Evolutionary conservation across 1,140 invertebrate species (phyloP).

Genomic region (Cyclina sinensis): DNA sequence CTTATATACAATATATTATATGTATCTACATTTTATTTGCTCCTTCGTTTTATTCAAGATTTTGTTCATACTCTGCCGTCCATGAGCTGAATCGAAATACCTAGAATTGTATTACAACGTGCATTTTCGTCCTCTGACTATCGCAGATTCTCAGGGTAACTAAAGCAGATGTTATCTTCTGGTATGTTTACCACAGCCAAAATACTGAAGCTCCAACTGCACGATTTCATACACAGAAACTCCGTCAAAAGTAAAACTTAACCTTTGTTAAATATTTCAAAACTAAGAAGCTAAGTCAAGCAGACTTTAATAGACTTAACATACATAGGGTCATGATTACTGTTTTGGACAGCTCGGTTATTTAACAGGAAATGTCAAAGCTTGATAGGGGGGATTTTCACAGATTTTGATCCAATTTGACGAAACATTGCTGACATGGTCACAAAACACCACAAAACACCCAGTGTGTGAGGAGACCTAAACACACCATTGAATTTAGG

Average conservation of each 20-base stretch:
- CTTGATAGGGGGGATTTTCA: slow-evolving; percentile 43
- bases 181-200: too few relatives aligned
- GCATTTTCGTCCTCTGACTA: too few relatives aligned
- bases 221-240: too few relatives aligned
- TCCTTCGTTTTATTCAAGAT: too few relatives aligned
- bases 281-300: slow-evolving; percentile 6
- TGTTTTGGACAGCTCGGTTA: slow-evolving; percentile 27
- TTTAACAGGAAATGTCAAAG: slow-evolving; percentile 41
- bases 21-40: too few relatives aligned
- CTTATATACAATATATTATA: too few relatives aligned
- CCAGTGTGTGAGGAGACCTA: slow-evolving; percentile 3
- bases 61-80: too few relatives aligned
- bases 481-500: background rate
- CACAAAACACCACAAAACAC: slow-evolving; percentile 21
- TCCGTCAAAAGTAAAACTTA: background rate
- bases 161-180: too few relatives aligned
- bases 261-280: background rate
- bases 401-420: slow-evolving; percentile 30
- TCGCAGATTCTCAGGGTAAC: too few relatives aligned
- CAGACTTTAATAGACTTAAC: slow-evolving; percentile 12
- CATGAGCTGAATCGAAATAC: too few relatives aligned
- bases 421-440: slow-evolving; percentile 13
- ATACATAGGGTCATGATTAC: slow-evolving; percentile 8
- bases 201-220: too few relatives aligned
- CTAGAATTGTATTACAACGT: too few relatives aligned